phyloP scores from a whole-genome alignment of 2,113 vertebrate genomes.

The Podarcis raffonei region DNA sequence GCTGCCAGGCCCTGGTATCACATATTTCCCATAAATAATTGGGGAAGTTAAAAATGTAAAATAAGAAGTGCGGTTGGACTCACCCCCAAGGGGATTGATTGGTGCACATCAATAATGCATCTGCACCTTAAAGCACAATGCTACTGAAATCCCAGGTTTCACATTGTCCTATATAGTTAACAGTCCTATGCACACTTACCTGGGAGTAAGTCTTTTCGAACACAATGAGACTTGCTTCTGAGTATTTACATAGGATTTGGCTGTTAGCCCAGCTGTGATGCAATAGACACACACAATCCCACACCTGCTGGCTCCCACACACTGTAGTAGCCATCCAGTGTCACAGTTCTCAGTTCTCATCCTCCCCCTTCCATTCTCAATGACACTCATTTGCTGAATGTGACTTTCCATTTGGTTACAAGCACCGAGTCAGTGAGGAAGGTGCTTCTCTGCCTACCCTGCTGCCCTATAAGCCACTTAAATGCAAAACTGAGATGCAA shows the following conservation, averaged over 20 bases:
- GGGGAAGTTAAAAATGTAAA: not conserved
- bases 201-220: no score
- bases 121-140: not conserved
- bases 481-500: not conserved
- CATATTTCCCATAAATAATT: not conserved
- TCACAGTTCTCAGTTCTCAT: not conserved
- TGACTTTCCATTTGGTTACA: not conserved
- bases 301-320: no score
- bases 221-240: no score
- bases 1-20: not conserved
- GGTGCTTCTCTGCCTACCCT: not conserved
- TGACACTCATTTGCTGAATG: not conserved
- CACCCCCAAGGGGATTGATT: no score
- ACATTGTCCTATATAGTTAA: no score
- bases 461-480: not conserved
- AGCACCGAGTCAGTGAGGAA: not conserved
- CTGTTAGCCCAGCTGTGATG: not conserved
- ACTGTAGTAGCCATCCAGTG: not conserved
- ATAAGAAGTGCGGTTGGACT: no score
- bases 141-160: no score
- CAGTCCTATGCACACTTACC: no score
- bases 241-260: not conserved
- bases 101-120: not conserved
- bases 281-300: no score
- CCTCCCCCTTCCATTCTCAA: not conserved